Percentiles rank a stretch among this genome's conserved stretches.
Conservation (phyloP, 2,113 vertebrate species). For the Sceloporus tristichus region DNA sequence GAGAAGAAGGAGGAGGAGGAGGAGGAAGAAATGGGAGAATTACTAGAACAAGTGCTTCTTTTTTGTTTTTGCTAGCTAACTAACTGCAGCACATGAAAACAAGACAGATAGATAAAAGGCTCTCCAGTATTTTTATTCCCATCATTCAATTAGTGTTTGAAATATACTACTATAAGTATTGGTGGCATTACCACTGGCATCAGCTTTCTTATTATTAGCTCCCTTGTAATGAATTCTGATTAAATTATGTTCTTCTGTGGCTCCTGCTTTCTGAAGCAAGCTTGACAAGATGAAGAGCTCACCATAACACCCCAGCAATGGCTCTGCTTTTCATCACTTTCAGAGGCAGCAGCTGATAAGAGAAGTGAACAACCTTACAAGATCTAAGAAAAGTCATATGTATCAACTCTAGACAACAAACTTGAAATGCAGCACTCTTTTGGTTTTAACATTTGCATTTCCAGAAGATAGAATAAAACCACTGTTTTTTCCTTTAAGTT, state of each 20-base stretch:
- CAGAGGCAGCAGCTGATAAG: constrained; percentile 26
- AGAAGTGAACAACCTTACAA: not conserved
- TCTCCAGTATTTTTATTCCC: not conserved
- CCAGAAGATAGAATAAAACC: not conserved
- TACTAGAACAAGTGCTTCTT: constrained; percentile 31
- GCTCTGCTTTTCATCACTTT: constrained; percentile 43
- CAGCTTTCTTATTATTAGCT: constrained; percentile 61
- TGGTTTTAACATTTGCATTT: not conserved
- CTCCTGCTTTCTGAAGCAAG: constrained; percentile 49
- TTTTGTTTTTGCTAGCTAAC: constrained; percentile 42
- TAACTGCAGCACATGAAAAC: not conserved
- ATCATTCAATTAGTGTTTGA: constrained; percentile 16
- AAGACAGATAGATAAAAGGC: not conserved
- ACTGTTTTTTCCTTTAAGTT: not conserved
- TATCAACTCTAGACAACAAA: not conserved
- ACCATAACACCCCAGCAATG: not conserved
- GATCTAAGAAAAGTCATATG: not conserved
- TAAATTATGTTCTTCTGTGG: constrained; percentile 37
- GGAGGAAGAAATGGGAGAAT: not conserved
- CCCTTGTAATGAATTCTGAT: constrained; percentile 42
- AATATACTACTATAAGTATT: constrained; percentile 46
- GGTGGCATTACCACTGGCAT: constrained; percentile 1
- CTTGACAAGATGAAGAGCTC: constrained; percentile 26
- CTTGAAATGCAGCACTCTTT: not conserved
- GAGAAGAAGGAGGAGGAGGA: too few species aligned